Evolutionary conservation across 2,797 vertebrate species (phyloP).

Genomic region (Platalea minor): DNA sequence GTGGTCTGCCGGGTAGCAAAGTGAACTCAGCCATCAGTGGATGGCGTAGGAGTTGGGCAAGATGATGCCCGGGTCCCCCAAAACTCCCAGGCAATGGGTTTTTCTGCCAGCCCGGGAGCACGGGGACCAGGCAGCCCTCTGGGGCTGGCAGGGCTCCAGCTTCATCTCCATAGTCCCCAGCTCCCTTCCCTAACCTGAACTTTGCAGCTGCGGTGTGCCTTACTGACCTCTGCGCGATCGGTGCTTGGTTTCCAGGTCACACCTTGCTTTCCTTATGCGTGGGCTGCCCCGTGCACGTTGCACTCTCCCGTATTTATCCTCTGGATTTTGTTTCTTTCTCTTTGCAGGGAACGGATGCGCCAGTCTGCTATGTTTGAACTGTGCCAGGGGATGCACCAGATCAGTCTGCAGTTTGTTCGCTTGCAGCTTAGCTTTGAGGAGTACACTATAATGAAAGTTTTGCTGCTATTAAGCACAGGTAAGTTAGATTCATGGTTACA

Average conservation of each 20-base stretch:
- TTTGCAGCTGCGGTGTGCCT: background rate
- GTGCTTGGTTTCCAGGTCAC: background rate
- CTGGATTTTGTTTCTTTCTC: background rate
- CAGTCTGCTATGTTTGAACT: constrained; percentile 98
- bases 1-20: accelerated
- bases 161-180: accelerated
- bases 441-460: constrained; percentile 96
- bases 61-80: background rate
- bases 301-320: background rate
- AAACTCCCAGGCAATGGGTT: background rate
- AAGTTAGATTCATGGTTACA: background rate
- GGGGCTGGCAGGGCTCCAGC: background rate
- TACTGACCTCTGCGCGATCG: background rate
- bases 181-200: background rate
- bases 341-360: constrained; percentile 92
- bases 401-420: constrained; percentile 96
- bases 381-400: constrained; percentile 96
- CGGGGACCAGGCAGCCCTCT: background rate
- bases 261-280: accelerated
- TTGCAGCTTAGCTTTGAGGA: constrained; percentile 96
- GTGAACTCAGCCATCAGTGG: accelerated
- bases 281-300: background rate
- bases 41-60: background rate
- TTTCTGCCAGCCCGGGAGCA: background rate
- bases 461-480: constrained; percentile 97